Evolutionary conservation across 2,113 vertebrate genomes (phyloP), one percentile per base, ranked within the genome.

Genomic region (Semnornis frantzii): DNA sequence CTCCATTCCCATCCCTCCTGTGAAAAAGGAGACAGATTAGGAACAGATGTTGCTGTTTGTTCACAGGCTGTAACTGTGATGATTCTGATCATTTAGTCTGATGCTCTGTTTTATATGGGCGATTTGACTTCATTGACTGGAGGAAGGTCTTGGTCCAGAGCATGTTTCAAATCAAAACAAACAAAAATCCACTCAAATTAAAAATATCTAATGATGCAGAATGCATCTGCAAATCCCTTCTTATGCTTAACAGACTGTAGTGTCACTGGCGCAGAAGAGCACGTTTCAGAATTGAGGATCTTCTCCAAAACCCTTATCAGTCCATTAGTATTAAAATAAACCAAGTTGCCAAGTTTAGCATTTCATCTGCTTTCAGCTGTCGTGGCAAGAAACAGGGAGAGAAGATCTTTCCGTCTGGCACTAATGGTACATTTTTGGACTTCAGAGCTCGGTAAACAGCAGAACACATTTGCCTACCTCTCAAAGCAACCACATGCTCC

Each of bases 41-140:
- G 76, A 89, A 8, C 87, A 95, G 95, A 85, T 91, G 93, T 71
- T 94, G 75, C 91, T 91, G 87, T 93, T 87, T 92, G 87, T 83
- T 95, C 83, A 78, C 77, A 75, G 85, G 62, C 77, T 92, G 70
- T 65, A 81, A 62, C 85, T 72, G 76, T 70, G 85, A 77, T 94
- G 68, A 81, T 75, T 90, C 48, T 78, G 50, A 75, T 90, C 15
- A 75, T 92, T 88, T 81, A 74, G 62, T 37, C 82, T 69, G 80
- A 69, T 78, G 46, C 69, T 81, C 60, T 87, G 64, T 46, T 78
- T 88, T 64, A 15, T 7, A 24, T 15, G 73, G 69, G 48, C 90
- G 80, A 4, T 64, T 90, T 80, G 77, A 83, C 85, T 93, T 90
- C 28, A n/a, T 48, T 62, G 60, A 30, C 50, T 44, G 80, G 65